Evolutionary conservation across 2,113 vertebrate genomes (phyloP), one percentile per base, ranked within the genome.

Genomic region (Orcinus orca): DNA sequence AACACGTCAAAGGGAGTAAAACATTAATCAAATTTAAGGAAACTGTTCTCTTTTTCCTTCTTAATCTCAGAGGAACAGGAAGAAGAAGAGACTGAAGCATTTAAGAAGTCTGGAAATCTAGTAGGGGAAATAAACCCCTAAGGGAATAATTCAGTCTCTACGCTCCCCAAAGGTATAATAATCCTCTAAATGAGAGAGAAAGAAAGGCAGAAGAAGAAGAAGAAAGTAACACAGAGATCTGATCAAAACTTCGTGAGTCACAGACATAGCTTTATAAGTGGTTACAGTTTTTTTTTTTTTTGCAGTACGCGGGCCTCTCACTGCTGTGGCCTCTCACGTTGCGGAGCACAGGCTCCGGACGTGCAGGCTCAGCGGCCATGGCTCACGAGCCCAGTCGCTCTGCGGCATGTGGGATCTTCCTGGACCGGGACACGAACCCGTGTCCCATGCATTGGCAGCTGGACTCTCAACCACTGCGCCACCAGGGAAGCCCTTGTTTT

Each of bases 31-130:
- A 79, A 8, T 68, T 93, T 58, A 73, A 93, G 41, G 38, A 68
- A 89, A 81, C 33, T 60, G 63, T 21, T 87, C 67, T 84, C 63
- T 88, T 71, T 70, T 47, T 62, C 5, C 9, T 31, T 10, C 50
- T 83, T 90, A 71, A 88, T 47, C 25, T 76, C 71, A 96, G 38
- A 50, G 71, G 68, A 95, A 84, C 21, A 55, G 23, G 67, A 95
- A 74, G 12, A 67, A 58, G 47, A 55, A 26, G 26, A 68, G 77
- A 85, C 11, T n/a, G 31, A 67, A 38, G 26, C 15, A 76, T 41
- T 53, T 74, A 84, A 33, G 3, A 81, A 83, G n/a, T 18, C 41
- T 77, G 25, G 68, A 88, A 74, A 53, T 15, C 76, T 55, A 62
- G 44, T 2, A 23, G 2, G 17, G 13, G 29, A 41, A 90, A 76